Conservation (phyloP, 2,797 vertebrate species). For the Microctenopoma steveboyesi region DNA sequence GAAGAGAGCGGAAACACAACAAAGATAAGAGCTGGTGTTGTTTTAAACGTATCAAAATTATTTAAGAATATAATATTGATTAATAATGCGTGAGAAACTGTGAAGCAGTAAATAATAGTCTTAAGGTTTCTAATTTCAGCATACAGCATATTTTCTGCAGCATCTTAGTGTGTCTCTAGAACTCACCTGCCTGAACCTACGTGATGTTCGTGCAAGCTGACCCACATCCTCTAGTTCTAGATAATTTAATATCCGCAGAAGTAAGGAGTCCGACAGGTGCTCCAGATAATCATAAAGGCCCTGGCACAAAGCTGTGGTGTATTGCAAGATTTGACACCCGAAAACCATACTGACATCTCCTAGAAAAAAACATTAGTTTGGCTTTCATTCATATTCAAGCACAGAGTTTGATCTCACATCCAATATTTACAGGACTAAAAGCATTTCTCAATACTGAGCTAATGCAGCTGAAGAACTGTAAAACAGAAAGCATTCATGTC, state of each 20-base stretch:
- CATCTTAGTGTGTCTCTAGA: not conserved
- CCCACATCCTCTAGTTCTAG: conserved; percentile 88
- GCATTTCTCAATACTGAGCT: not conserved
- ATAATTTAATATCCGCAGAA: conserved; percentile 84
- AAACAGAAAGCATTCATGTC: not conserved
- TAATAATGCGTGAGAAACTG: not conserved
- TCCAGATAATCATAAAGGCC: conserved; percentile 88
- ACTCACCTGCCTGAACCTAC: conserved; percentile 82
- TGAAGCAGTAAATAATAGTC: not conserved
- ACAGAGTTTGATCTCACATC: not conserved
- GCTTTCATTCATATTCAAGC: conserved; percentile 1
- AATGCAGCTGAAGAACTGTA: not conserved
- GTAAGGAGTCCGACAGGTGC: conserved; percentile 82
- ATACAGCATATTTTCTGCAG: not conserved
- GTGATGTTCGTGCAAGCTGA: conserved; percentile 84
- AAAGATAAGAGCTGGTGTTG: not conserved
- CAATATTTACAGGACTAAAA: conserved; percentile 1
- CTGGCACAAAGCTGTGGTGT: conserved; percentile 82
- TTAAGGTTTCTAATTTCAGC: not conserved
- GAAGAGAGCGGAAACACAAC: conserved; percentile 5
- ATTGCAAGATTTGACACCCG: conserved; percentile 78
- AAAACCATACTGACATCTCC: conserved; percentile 84
- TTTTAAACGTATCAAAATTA: not conserved
- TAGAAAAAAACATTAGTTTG: conserved; percentile 51
- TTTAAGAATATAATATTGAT: not conserved